These are phyloP conservation scores for Ptilorrhoa leucosticta DNA, from an alignment of 2,113 vertebrate species.

Conservation along the genomic window DNA sequence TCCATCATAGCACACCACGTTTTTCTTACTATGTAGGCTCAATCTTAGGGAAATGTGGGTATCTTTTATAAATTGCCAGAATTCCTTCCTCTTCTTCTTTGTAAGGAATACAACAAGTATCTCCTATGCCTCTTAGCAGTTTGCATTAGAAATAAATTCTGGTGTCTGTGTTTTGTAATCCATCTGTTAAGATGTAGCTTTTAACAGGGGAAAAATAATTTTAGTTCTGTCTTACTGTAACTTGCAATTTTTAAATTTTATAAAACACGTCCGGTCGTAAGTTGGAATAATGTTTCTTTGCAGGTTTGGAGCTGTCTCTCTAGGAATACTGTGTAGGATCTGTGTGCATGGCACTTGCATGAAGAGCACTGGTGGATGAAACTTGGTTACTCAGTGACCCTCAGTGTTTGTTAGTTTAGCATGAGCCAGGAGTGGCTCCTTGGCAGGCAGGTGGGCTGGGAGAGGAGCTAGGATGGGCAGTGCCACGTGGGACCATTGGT, in stretches of 20 bases:
- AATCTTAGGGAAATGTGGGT: neutral
- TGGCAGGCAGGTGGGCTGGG: neutral
- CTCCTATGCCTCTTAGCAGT: neutral
- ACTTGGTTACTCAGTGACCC: neutral
- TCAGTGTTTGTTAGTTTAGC: neutral
- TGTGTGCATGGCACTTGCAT: neutral
- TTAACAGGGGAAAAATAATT: neutral
- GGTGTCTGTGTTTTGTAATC: neutral
- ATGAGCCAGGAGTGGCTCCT: neutral
- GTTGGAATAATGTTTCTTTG: neutral
- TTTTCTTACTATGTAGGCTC: neutral
- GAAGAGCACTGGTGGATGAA: neutral
- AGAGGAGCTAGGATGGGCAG: neutral
- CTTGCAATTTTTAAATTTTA: neutral
- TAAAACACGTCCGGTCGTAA: neutral
- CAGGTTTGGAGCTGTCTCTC: neutral
- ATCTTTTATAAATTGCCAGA: neutral
- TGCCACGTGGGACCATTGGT: accelerated
- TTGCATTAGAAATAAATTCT: neutral
- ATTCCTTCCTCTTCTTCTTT: neutral
- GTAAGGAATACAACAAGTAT: neutral
- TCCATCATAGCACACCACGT: accelerated
- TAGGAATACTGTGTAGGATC: neutral
- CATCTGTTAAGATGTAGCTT: neutral
- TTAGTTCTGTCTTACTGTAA: neutral